Evolutionary conservation across 1,140 invertebrate genomes (phyloP), one percentile per base, ranked within the genome.

Genomic region (Monochamus saltuarius): DNA sequence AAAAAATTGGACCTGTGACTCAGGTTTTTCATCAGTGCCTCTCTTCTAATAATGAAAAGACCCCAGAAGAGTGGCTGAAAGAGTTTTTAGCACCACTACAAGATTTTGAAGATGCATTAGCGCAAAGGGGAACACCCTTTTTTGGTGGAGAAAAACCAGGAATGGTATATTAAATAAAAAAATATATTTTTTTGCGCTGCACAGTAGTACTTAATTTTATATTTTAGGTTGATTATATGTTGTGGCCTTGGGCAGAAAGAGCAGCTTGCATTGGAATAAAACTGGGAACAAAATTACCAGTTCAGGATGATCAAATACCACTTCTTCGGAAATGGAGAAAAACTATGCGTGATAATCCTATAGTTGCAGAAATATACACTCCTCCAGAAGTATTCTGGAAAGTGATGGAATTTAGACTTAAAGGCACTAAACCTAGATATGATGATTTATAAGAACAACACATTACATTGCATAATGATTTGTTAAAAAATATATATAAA

Each of bases 191-290:
- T n/a, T 6, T 35, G 38, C 13, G 11, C 39, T 45, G 45, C 36
- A 43, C n/a, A 50, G 4, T 14, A 10, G 10, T 56, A 11, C 13
- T 50, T 38, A 14, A 40, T n/a, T 46, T 39, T 56, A 8, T 36
- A 47, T 61, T 65, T 49, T 40, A 70, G 69, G 62, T 88, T 14
- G 92, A 94, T 75, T 90, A 91, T 60, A 93, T 93, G 90, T 87
- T 94, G 49, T 94, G 92, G 91, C 92, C 92, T 2, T 94, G 89
- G 89, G 87, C 87, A 63, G 91, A 94, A 77, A 81, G 89, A 62
- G 73, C 83, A 1, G 79, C 79, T 35, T 60, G 82, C 17, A 72
- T 87, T n/a, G 79, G 75, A 16, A 66, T 87, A 6, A 56, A 82
- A 47, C 77, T 81, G 17, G 83, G 83, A 19, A 67, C 82, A 51